Base-by-base conservation (phyloP, 2,113 vertebrate genomes). In the Coregonus clupeaformis region DNA sequence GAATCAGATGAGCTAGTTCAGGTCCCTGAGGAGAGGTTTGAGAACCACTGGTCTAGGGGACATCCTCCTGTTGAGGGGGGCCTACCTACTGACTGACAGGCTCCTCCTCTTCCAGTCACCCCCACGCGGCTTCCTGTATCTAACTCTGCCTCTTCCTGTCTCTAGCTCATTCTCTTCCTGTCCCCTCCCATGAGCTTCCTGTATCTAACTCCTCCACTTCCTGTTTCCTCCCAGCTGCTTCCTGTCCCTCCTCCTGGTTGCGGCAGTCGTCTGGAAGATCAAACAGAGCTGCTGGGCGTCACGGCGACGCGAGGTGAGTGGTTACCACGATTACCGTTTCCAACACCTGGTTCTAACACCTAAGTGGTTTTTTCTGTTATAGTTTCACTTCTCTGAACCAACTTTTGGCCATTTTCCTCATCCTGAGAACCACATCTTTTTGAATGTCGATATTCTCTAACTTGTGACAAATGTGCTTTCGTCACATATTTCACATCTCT, bases 201-300 rank as follows among this genome's bases (percentile, higher is more conserved):
- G 25, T 25, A 25, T 25, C 29, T 22, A 24, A 25, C 60, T 25
- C 3, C 32, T 42, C 68, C 25, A 30, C 30, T 55, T 16, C 52
- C 59, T 12, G 24, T 77, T 73, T 75, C 73, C 78, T 88, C 85
- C 6, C 92, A 98, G 96, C 82, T 97, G 96, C 90, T 98, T 98
- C 93, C 93, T 97, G 89, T 98, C 96, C 5, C 88, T 97, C 90
- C 95, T 97, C 57, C 92, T 97, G 79, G 96, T 98, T 91, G 96
- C 96, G 59, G 96, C 96, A 1, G 96, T 98, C 84, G 96, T 98
- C 73, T 98, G 96, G 96, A 98, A 98, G 92, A 97, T 97, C 78
- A 98, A 98, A 80, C 96, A 98, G 69, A 98, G 96, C 85, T 98
- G 96, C 86, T 98, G 96, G 96, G 96, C 96, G 1, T 97, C 96